phyloP scores from a whole-genome alignment of 2,888 invertebrate species.

The Phyllotreta striolata region DNA sequence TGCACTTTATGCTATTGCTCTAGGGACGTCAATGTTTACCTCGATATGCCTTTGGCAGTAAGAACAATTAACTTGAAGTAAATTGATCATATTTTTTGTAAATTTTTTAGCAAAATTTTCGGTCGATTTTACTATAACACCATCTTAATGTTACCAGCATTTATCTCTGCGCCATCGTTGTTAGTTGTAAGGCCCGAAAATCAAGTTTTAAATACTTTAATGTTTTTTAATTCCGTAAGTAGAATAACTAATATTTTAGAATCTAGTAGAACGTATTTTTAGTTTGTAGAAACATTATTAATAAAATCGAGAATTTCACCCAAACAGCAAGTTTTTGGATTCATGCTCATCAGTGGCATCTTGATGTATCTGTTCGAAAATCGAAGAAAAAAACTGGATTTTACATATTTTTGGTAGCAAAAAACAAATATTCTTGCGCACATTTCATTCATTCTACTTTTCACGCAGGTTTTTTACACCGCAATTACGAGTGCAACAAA shows the following conservation, averaged over 20 bases:
- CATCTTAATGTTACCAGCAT: constrained; percentile 44
- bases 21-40: constrained; percentile 63
- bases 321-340: constrained; percentile 42
- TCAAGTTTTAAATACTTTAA: constrained; percentile 47
- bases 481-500: constrained; percentile 16
- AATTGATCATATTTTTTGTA: constrained; percentile 5
- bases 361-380: constrained; percentile 48
- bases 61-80: constrained; percentile 38
- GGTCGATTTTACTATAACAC: constrained; percentile 45
- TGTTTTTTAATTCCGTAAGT: constrained; percentile 51
- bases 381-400: constrained; percentile 35
- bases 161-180: constrained; percentile 47
- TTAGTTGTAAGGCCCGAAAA: constrained; percentile 51
- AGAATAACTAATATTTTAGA: no score
- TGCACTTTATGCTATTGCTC: constrained; percentile 63
- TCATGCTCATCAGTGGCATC: constrained; percentile 46
- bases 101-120: constrained; percentile 43
- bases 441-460: constrained; percentile 10
- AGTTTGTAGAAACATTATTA: constrained; percentile 44
- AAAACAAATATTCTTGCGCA: neutral
- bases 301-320: constrained; percentile 31
- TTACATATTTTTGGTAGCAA: constrained; percentile 46
- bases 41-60: constrained; percentile 66
- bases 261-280: constrained; percentile 31
- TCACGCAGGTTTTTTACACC: constrained; percentile 50